phyloP scores from a whole-genome alignment of 2,888 invertebrate species.

The Andrena flavipes region DNA sequence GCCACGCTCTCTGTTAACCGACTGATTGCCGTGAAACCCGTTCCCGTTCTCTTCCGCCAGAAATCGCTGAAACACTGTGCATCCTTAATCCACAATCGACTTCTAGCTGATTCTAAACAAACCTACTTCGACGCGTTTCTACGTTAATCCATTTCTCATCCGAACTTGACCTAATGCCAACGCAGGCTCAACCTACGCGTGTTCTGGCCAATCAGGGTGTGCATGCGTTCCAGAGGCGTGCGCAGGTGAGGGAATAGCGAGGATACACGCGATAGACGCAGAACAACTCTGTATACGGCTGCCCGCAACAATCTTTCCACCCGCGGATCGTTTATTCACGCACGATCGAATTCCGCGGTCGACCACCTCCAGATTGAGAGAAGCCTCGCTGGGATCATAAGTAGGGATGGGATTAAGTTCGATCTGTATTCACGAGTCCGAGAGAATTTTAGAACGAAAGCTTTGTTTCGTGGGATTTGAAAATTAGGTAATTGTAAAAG shows the following conservation, averaged over 20 bases:
- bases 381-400: slow-evolving; percentile 9
- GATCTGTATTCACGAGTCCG: too few relatives aligned
- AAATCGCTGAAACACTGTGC: not conserved
- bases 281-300: slow-evolving; percentile 36
- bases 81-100: not conserved
- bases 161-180: too few relatives aligned
- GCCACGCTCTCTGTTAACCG: slow-evolving; percentile 9
- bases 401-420: not conserved
- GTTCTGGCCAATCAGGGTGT: not conserved
- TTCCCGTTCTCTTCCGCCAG: slow-evolving; percentile 8
- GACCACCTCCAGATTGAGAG: slow-evolving; percentile 7
- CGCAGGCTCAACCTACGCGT: too few relatives aligned
- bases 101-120: too few relatives aligned
- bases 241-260: slow-evolving; percentile 4
- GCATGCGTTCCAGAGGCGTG: not conserved
- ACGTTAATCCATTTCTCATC: too few relatives aligned
- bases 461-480: too few relatives aligned
- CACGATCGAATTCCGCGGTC: slow-evolving; percentile 70
- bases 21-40: slow-evolving; percentile 41
- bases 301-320: slow-evolving; percentile 55
- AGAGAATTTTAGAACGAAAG: too few relatives aligned
- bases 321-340: slow-evolving; percentile 65
- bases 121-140: too few relatives aligned
- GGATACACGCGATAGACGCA: slow-evolving; percentile 28
- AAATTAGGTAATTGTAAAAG: too few relatives aligned